phyloP scores from a whole-genome alignment of 2,113 vertebrate genomes.

The Callopanchax toddi region DNA sequence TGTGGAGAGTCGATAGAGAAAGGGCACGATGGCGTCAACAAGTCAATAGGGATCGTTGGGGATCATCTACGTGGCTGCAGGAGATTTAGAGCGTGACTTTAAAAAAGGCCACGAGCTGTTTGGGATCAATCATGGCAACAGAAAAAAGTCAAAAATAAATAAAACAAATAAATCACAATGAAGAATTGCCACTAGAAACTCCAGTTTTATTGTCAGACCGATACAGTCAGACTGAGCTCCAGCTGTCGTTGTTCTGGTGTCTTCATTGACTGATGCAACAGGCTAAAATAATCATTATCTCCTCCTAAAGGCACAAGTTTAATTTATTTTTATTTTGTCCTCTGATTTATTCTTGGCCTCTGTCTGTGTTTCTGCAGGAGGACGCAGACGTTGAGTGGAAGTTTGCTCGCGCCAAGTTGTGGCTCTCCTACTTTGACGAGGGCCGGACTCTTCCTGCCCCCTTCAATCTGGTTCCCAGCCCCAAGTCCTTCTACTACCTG shows the following conservation, averaged over 20 bases:
- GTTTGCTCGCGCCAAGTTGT: conserved; percentile 95
- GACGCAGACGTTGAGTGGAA: conserved; percentile 98
- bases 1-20: not conserved
- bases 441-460: conserved; percentile 94
- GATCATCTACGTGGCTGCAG: conserved; percentile 21
- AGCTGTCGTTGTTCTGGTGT: not conserved
- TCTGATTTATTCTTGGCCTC: not conserved
- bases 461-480: conserved; percentile 96
- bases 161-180: not conserved
- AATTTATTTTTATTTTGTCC: not conserved
- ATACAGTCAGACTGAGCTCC: not conserved
- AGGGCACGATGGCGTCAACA: conserved; percentile 20
- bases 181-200: not conserved
- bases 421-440: conserved; percentile 98
- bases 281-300: not conserved
- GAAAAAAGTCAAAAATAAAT: conserved; percentile 5
- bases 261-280: not conserved
- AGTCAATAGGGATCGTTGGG: conserved; percentile 37
- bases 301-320: not conserved
- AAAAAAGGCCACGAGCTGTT: conserved; percentile 24
- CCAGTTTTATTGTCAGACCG: not conserved
- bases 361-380: conserved; percentile 79
- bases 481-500: conserved; percentile 98
- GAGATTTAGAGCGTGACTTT: conserved; percentile 16
- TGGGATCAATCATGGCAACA: conserved; percentile 26